Conservation (phyloP, 2,797 vertebrate genomes). For the Knipowitschia caucasica region DNA sequence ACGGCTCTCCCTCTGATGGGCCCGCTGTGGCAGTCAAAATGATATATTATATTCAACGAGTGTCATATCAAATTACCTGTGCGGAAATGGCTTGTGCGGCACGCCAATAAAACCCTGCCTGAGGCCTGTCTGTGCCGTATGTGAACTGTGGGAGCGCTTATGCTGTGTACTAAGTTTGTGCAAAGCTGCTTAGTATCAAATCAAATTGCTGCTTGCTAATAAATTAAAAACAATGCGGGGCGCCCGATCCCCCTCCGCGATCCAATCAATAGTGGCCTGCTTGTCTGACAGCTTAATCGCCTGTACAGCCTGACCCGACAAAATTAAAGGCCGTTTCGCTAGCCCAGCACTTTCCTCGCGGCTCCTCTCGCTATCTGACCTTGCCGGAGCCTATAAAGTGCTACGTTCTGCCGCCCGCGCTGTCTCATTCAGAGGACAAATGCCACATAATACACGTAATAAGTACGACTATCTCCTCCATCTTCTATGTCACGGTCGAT, state of each 20-base stretch:
- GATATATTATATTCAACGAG: conserved; percentile 51
- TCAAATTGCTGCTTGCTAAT: conserved; percentile 54
- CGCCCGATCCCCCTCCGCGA: conserved; percentile 25
- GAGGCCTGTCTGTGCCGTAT: conserved; percentile 36
- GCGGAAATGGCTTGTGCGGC: conserved; percentile 45
- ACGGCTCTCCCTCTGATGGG: conserved; percentile 47
- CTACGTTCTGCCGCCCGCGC: conserved; percentile 15
- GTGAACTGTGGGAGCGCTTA: conserved; percentile 33
- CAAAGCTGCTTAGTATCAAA: conserved; percentile 44
- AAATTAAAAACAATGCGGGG: conserved; percentile 61
- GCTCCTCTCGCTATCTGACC: conserved; percentile 52
- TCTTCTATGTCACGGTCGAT: conserved; percentile 42
- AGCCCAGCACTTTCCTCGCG: conserved; percentile 53
- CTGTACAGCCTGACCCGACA: conserved; percentile 64
- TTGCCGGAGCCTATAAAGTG: conserved; percentile 63
- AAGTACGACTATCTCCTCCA: conserved; percentile 45
- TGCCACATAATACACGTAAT: conserved; percentile 60
- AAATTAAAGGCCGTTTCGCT: conserved; percentile 67
- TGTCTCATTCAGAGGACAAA: conserved; percentile 45
- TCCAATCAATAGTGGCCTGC: conserved; percentile 65
- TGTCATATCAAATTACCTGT: conserved; percentile 61
- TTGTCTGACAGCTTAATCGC: conserved; percentile 70
- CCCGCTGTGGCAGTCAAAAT: conserved; percentile 56
- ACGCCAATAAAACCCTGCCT: conserved; percentile 46
- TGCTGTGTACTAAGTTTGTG: conserved; percentile 17